These are phyloP conservation scores for Ardeotis arabs DNA, from an alignment of 2,113 vertebrate genomes.

Conservation along the genomic window DNA sequence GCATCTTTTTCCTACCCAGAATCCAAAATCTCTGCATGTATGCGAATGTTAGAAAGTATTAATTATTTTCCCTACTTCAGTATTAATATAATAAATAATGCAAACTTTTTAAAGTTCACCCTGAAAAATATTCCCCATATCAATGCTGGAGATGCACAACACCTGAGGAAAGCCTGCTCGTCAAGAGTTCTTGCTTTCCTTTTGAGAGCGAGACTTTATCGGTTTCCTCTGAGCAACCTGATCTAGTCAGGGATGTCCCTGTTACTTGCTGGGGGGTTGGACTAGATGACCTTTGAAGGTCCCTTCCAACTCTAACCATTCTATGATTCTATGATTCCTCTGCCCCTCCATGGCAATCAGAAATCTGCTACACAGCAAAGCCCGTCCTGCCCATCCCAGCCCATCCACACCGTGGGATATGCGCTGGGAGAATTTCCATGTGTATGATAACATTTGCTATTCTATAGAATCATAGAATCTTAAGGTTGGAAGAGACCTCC, in stretches of 20 bases:
- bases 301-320: too few species aligned
- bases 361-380: background rate
- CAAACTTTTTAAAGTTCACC: background rate
- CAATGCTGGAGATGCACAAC: background rate
- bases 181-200: background rate
- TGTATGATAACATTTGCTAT: background rate
- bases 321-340: background rate
- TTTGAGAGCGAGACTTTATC: background rate
- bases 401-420: rapidly evolving
- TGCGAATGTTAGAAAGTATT: background rate
- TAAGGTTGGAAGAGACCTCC: too few species aligned
- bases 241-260: too few species aligned
- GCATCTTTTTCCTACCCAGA: background rate
- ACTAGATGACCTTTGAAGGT: too few species aligned
- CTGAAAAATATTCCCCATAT: background rate
- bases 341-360: background rate
- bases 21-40: background rate
- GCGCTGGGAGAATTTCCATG: background rate
- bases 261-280: too few species aligned
- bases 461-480: too few species aligned
- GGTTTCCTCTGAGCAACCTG: background rate
- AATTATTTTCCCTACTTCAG: background rate
- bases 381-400: background rate
- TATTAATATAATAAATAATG: background rate
- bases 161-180: background rate